Base-by-base conservation (phyloP, 1,140 invertebrate genomes). In the Belonocnema kinseyi region DNA sequence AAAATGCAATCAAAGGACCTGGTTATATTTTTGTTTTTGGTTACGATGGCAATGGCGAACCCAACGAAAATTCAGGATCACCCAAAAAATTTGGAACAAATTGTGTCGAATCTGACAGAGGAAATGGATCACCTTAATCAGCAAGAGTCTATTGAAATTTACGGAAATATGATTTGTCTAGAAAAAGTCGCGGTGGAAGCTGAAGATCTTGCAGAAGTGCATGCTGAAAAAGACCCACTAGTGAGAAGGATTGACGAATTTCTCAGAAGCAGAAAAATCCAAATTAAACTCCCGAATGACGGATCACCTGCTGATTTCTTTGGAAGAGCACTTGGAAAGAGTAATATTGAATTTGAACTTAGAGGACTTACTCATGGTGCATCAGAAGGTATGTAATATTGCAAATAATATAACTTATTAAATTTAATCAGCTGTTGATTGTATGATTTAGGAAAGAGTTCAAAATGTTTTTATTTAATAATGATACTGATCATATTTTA, bases 271-370 rank as follows among this genome's bases (percentile, higher is more conserved):
- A 82, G 86, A 8, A 89, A 83, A 78, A 74, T 92, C 14, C 84
- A 86, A 10, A 77, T 91, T 2, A 83, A 76, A 51, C 78, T 91
- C 1, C 90, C 90, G 0, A 83, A 74, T 76, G 91, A 91, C 51
- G 88, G 85, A 21, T 91, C 91, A 16, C 75, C 89, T 0, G 88
- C 84, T 26, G 90, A 91, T 80, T 82, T 86, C 8, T 87, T 91
- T 46, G 90, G 88, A 16, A 85, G 90, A 58, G 90, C 90, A 12
- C 73, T 92, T 26, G 90, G 90, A 4, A 78, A 86, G 26, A 89
- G 85, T 50, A 86, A 86, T 14, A 46, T 91, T 73, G 85, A 85
- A 16, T 79, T 92, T 56, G 82, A 88, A 79, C 84, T 92, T 0
- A 82, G 80, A 76, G 80, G 79, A 19, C 70, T 92, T 21, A 87